Evolutionary conservation across 2,797 vertebrate genomes (phyloP).

Genomic region (Tauraco hartlaubi): DNA sequence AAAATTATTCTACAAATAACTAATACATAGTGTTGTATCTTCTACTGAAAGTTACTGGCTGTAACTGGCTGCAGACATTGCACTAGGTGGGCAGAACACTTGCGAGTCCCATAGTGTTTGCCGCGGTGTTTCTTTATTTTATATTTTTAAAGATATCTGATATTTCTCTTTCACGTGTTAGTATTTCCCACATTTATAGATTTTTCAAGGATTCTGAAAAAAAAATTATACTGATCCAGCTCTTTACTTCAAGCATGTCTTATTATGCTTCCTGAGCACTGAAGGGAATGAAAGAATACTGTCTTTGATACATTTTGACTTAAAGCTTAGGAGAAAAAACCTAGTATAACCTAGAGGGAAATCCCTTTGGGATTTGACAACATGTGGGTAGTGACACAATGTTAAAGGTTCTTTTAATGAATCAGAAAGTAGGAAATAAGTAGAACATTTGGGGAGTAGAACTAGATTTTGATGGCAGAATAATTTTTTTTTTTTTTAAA

Average conservation of each 20-base stretch:
- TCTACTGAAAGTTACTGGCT: not conserved
- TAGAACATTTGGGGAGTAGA: not conserved
- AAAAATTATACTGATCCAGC: not conserved
- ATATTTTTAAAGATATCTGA: not conserved
- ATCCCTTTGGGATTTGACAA: not conserved
- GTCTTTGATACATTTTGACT: not conserved
- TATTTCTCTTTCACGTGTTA: not conserved
- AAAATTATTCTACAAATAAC: not conserved
- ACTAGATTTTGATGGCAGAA: not conserved
- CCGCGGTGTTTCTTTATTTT: not conserved
- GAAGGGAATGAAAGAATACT: not conserved
- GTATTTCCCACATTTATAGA: not conserved
- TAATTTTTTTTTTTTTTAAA: not conserved
- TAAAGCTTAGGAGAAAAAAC: not conserved
- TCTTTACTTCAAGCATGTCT: not conserved
- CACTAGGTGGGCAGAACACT: not conserved
- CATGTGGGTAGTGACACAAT: not conserved
- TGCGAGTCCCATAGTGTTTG: not conserved
- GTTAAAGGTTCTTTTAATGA: not conserved
- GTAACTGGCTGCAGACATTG: not conserved
- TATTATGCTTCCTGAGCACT: not conserved
- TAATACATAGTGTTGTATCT: not conserved
- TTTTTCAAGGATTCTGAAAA: not conserved
- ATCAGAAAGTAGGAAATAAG: not conserved
- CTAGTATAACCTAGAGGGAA: not conserved